Evolutionary conservation across 1,140 invertebrate species (phyloP).

Genomic region (Phthorimaea operculella): DNA sequence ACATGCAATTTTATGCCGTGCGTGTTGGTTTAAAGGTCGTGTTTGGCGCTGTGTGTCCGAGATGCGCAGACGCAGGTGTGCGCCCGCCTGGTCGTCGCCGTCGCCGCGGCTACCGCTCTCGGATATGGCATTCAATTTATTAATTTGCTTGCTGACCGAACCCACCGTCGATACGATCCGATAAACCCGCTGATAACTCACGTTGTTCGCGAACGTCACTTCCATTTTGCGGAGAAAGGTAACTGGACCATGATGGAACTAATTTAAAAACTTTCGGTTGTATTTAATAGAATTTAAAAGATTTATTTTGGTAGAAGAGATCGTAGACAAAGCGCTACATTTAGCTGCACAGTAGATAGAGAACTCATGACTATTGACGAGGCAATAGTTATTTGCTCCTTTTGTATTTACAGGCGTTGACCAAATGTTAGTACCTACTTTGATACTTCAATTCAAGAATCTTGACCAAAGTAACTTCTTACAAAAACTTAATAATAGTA

Average conservation of each 20-base stretch:
- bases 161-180: conserved; percentile 27
- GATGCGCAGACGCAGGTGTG: conserved; percentile 63
- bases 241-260: background rate
- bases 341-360: no score
- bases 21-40: conserved; percentile 5
- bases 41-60: conserved; percentile 20
- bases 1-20: conserved; percentile 14
- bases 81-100: conserved; percentile 61
- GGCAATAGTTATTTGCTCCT: no score
- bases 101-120: conserved; percentile 59
- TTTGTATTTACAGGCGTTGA: no score
- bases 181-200: conserved; percentile 26
- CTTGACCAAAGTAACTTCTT: no score
- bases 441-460: no score
- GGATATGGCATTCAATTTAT: conserved; percentile 64
- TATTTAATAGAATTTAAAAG: no score
- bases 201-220: conserved; percentile 6
- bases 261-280: background rate
- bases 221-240: conserved; percentile 1
- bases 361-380: no score
- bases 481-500: no score
- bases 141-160: conserved; percentile 60
- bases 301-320: no score
- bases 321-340: no score
- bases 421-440: no score